Conservation (phyloP, 2,888 invertebrate genomes). For the Aspidiotus rigidus region DNA sequence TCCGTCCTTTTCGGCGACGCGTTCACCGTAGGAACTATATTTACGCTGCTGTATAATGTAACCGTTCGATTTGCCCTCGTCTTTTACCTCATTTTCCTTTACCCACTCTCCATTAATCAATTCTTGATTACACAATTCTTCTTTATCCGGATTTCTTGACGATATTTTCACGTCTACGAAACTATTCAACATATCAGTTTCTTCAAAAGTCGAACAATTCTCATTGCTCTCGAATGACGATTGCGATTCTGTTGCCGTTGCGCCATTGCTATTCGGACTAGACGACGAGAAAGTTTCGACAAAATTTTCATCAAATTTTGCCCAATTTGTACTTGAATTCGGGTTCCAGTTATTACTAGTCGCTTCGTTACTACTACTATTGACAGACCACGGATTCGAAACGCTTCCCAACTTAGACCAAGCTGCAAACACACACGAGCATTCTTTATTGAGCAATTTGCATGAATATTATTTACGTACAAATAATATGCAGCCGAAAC, state of each 20-base stretch:
- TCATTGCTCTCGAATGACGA: constrained; percentile 13
- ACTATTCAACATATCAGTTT: neutral
- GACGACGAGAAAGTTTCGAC: neutral
- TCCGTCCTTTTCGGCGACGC: constrained; percentile 1
- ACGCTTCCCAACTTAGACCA: constrained; percentile 25
- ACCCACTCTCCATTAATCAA: constrained; percentile 8
- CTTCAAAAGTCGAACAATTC: constrained; percentile 6
- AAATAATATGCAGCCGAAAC: too few species aligned
- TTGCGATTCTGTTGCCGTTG: neutral
- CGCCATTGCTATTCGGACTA: neutral
- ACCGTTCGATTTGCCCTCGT: neutral
- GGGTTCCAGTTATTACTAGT: constrained; percentile 8
- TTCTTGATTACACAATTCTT: neutral
- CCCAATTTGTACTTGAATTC: constrained; percentile 29
- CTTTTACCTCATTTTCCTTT: neutral
- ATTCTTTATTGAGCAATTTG: too few species aligned
- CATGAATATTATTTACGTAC: too few species aligned
- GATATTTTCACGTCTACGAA: neutral
- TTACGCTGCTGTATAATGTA: neutral
- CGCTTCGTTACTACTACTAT: neutral
- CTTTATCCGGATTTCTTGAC: neutral
- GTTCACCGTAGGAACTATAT: neutral
- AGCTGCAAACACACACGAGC: constrained; percentile 10
- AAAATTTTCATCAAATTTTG: constrained; percentile 35
- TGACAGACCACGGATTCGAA: constrained; percentile 19